A percentile compares a stretch with the other conserved stretches of the same genome.
Conservation (phyloP, 2,797 vertebrate genomes). For the Rhynchonycteris naso region DNA sequence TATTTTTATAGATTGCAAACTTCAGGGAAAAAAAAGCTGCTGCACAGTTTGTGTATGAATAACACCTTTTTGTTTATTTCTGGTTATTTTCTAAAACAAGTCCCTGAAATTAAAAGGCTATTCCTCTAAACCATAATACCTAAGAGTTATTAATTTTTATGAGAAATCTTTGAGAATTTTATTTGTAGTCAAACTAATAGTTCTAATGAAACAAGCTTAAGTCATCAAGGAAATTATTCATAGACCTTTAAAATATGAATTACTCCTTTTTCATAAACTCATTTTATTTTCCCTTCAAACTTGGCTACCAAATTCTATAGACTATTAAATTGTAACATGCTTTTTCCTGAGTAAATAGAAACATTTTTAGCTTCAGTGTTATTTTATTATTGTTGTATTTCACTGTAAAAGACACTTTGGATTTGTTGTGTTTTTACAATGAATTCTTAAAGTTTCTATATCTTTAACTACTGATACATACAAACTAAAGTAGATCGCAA, state of each 20-base stretch:
- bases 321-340: not conserved
- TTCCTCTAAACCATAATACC: not conserved
- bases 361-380: not conserved
- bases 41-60: not conserved
- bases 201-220: not conserved
- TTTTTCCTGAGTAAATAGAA: constrained; percentile 35
- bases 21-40: not conserved
- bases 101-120: not conserved
- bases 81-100: not conserved
- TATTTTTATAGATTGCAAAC: not conserved
- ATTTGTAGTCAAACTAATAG: not conserved
- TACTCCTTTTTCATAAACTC: not conserved
- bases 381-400: not conserved
- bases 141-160: not conserved
- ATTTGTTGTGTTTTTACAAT: not conserved
- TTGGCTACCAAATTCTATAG: not conserved
- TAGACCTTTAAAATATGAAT: not conserved
- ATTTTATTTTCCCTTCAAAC: constrained; percentile 16
- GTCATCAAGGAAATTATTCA: not conserved
- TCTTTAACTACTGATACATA: not conserved
- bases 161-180: not conserved
- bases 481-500: not conserved
- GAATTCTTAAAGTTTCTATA: not conserved
- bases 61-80: not conserved
- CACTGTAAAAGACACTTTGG: not conserved